Conservation (phyloP, 2,888 invertebrate genomes). For the Glaucopsyche alexis region DNA sequence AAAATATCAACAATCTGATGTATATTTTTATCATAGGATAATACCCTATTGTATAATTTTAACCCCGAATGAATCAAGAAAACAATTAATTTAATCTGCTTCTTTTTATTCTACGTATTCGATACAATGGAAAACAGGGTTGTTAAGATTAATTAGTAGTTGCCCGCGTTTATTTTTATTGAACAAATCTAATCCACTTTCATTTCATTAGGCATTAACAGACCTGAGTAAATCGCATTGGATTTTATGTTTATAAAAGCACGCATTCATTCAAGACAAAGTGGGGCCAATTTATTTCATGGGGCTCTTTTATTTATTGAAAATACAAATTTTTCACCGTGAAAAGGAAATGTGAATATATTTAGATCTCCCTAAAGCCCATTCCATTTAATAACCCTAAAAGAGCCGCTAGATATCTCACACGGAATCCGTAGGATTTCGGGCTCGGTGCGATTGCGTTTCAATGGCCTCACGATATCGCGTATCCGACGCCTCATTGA, state of each 20-base stretch:
- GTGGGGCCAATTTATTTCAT: slow-evolving; percentile 68
- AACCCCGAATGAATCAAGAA: background rate
- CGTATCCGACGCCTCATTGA: slow-evolving; percentile 60
- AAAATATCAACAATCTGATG: no score
- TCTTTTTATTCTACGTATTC: background rate
- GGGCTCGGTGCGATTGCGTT: slow-evolving; percentile 56
- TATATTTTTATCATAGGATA: no score
- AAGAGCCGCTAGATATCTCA: slow-evolving; percentile 71
- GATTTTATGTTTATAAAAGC: slow-evolving; percentile 47
- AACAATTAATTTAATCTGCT: background rate
- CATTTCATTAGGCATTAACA: slow-evolving; percentile 65
- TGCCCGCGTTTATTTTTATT: slow-evolving; percentile 23
- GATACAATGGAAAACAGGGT: slow-evolving; percentile 12
- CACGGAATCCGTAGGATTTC: slow-evolving; percentile 72
- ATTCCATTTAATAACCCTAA: slow-evolving; percentile 76
- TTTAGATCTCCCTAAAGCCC: slow-evolving; percentile 76
- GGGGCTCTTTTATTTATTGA: slow-evolving; percentile 62
- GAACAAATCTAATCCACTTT: slow-evolving; percentile 48
- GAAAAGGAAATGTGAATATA: slow-evolving; percentile 60
- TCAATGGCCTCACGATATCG: slow-evolving; percentile 59
- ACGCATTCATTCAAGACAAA: slow-evolving; percentile 63
- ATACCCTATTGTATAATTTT: no score
- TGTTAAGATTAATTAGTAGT: slow-evolving; percentile 21
- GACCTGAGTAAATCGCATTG: slow-evolving; percentile 54
- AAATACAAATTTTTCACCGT: slow-evolving; percentile 61